phyloP scores from a whole-genome alignment of 2,113 vertebrate genomes.

The Rhineura floridana region DNA sequence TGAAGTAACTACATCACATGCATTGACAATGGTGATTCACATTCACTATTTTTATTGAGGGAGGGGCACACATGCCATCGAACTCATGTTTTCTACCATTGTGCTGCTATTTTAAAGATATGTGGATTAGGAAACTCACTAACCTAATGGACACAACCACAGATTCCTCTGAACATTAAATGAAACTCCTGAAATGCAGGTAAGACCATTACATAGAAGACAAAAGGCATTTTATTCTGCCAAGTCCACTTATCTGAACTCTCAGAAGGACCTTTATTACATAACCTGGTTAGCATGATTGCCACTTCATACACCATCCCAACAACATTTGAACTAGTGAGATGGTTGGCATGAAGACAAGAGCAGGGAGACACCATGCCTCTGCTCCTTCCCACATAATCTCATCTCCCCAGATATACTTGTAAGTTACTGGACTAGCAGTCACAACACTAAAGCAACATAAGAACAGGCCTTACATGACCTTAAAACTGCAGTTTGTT shows the following conservation, averaged over 20 bases:
- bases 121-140: background rate
- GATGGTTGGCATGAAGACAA: too few relatives aligned
- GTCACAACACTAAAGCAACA: too few relatives aligned
- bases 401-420: too few relatives aligned
- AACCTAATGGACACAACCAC: background rate
- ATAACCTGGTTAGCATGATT: too few relatives aligned
- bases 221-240: background rate
- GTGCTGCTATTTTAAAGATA: background rate
- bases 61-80: background rate
- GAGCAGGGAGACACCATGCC: too few relatives aligned
- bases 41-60: background rate
- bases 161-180: background rate
- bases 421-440: too few relatives aligned
- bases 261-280: too few relatives aligned
- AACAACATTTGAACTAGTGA: too few relatives aligned
- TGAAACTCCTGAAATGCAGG: background rate
- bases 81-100: background rate
- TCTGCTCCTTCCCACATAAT: too few relatives aligned
- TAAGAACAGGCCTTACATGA: too few relatives aligned
- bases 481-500: too few relatives aligned
- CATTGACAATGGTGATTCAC: background rate
- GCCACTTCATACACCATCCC: too few relatives aligned
- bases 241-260: background rate
- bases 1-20: background rate
- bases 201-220: background rate